phyloP scores from a whole-genome alignment of 2,888 invertebrate genomes.

The Nycteola revayana region DNA sequence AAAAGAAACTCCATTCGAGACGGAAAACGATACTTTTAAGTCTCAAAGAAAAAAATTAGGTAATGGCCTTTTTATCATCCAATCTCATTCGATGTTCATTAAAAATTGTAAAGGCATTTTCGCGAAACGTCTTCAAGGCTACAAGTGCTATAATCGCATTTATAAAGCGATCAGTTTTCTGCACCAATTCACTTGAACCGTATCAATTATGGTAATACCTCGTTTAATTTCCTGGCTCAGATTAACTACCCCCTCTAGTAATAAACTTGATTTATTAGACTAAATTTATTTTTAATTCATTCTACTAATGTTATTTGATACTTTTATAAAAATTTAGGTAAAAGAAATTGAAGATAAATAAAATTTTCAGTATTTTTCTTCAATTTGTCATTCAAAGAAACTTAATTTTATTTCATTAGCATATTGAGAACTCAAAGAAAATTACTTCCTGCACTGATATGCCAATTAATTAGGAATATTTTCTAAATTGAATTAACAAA shows the following conservation, averaged over 20 bases:
- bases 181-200: constrained; percentile 68
- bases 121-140: constrained; percentile 37
- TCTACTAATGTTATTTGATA: too few species aligned
- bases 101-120: constrained; percentile 47
- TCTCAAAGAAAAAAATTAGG: constrained; percentile 12
- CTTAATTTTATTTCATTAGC: too few species aligned
- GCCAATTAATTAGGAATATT: too few species aligned
- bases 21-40: constrained; percentile 26
- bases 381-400: too few species aligned
- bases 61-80: constrained; percentile 44
- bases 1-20: constrained; percentile 5
- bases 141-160: constrained; percentile 31
- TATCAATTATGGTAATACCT: constrained; percentile 80
- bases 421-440: too few species aligned
- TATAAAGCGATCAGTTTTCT: constrained; percentile 71
- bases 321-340: too few species aligned
- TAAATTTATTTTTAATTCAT: constrained; percentile 45
- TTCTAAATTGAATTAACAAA: too few species aligned
- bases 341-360: too few species aligned
- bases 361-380: too few species aligned
- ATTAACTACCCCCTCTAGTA: constrained; percentile 68
- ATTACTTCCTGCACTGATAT: too few species aligned
- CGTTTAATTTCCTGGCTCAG: constrained; percentile 78
- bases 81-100: constrained; percentile 54
- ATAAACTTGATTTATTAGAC: constrained; percentile 74